Evolutionary conservation across 1,140 invertebrate genomes (phyloP).

Genomic region (Brachionus calyciflorus): DNA sequence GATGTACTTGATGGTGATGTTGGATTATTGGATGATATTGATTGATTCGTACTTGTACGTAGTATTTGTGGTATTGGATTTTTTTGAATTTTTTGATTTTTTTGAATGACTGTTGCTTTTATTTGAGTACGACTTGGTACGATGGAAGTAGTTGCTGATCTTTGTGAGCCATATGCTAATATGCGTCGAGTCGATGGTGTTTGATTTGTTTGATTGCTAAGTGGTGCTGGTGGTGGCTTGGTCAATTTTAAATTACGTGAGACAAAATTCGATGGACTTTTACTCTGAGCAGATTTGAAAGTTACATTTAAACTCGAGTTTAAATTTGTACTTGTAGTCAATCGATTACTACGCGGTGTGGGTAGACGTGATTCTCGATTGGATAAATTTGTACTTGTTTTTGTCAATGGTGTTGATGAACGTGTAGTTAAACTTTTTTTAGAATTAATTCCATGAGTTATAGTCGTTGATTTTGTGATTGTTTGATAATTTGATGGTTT

Average conservation of each 20-base stretch:
- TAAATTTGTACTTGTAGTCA: not conserved
- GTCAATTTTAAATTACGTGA: not conserved
- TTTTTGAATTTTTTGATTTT: not conserved
- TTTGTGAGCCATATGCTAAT: not conserved
- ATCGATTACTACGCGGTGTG: not conserved
- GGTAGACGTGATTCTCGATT: slow-evolving; percentile 3
- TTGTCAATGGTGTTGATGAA: slow-evolving; percentile 10
- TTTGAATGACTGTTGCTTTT: slow-evolving; percentile 4
- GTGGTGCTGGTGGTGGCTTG: slow-evolving; percentile 25
- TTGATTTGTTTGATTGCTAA: not conserved
- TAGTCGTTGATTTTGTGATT: slow-evolving; percentile 7
- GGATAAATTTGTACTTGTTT: not conserved
- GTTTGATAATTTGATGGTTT: not conserved
- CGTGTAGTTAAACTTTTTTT: not conserved
- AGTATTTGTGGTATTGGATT: not conserved
- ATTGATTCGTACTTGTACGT: not conserved
- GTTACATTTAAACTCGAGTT: not conserved
- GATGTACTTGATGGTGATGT: not conserved
- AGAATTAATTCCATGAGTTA: not conserved
- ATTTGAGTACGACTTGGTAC: slow-evolving; percentile 10
- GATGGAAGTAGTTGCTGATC: slow-evolving; percentile 32
- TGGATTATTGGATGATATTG: not conserved
- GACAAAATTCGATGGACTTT: slow-evolving; percentile 5
- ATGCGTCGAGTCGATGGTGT: not conserved
- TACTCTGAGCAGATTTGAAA: slow-evolving; percentile 25